Evolutionary conservation across 1,140 invertebrate species (phyloP), one percentile per base, ranked within the genome.

Genomic region (Brachionus rotundiformis): DNA sequence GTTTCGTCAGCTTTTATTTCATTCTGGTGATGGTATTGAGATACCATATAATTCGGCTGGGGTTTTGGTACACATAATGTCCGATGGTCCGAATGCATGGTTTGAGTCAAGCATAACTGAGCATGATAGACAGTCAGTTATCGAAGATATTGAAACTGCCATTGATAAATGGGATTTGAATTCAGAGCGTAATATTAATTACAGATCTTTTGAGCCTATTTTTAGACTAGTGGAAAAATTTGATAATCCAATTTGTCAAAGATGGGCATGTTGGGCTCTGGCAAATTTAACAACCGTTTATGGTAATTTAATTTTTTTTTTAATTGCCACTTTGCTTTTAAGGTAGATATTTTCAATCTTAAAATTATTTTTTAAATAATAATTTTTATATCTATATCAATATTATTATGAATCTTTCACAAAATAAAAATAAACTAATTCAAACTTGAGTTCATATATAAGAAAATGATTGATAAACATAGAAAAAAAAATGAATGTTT

Each of bases 191-290:
- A 98, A 96, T 85, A 98, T 98, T 82, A 98, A 98, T 89, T 98
- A 98, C 87, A 91, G 90, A 82, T 95, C 94, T 19, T 97, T 98
- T 89, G 91, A 94, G 85, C 95, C 95, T 3, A 94, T 97, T 83
- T 88, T 98, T 6, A 90, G 92, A 81, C 88, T 98, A 47, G 90
- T 95, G 3, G 90, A 91, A 83, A 91, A 93, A 75, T 91, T 92
- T 85, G 92, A 95, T 83, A 95, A 94, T 2, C 92, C 93, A 0
- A 92, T 94, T 86, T 96, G 94, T 87, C 94, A 96, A 86, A 92
- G 95, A 85, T 98, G 95, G 95, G 94, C 95, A 2, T 92, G 94
- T n/a, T 98, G 96, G 96, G 96, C 95, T 5, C 89, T 98, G 44
- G 95, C 95, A 33, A 98, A 98, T 89, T 90, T 98, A 19, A 98